These are phyloP conservation scores for Picus viridis DNA, from an alignment of 2,797 vertebrate species.

Conservation along the genomic window DNA sequence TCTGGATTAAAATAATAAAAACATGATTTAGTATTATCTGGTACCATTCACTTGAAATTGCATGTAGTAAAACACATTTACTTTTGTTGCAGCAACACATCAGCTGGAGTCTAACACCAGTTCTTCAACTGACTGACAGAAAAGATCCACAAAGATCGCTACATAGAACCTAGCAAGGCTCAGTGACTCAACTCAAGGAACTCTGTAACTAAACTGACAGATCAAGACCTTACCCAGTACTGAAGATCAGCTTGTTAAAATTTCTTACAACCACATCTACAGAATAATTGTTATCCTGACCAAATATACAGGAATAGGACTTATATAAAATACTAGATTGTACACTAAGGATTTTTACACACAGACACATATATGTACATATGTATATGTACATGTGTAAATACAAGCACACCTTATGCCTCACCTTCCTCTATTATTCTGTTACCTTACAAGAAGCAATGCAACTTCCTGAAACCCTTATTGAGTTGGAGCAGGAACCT, in stretches of 20 bases:
- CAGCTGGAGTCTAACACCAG: not conserved
- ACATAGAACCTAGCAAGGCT: accelerated
- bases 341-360: not conserved
- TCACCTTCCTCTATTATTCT: not conserved
- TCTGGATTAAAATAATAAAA: conserved; percentile 78
- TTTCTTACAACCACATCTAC: not conserved
- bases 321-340: not conserved
- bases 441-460: not conserved
- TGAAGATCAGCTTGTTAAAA: not conserved
- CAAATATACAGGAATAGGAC: not conserved
- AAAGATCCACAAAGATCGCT: not conserved
- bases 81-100: not conserved
- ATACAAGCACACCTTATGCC: not conserved
- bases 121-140: not conserved
- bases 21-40: conserved; percentile 58
- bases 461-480: not conserved
- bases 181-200: not conserved
- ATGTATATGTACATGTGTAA: accelerated
- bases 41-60: not conserved
- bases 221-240: not conserved
- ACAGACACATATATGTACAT: accelerated
- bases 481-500: not conserved
- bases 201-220: not conserved
- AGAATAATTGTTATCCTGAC: not conserved
- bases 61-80: not conserved